These are phyloP conservation scores for Pygoscelis adeliae DNA, from an alignment of 2,113 vertebrate species.

Conservation along the genomic window DNA sequence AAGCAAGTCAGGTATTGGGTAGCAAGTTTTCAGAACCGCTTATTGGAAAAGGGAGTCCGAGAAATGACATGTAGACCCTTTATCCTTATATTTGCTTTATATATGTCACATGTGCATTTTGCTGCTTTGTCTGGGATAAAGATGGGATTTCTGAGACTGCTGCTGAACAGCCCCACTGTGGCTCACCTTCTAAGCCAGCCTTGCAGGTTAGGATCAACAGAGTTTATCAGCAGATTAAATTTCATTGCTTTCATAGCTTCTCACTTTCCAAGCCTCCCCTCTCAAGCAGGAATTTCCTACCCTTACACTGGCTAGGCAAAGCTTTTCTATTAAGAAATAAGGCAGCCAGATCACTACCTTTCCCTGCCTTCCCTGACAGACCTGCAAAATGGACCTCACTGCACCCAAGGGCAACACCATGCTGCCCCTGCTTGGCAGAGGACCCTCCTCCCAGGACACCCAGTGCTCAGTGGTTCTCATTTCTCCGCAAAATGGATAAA, in stretches of 20 bases:
- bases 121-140: neutral
- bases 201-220: neutral
- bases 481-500: neutral
- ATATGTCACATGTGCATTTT: fast-evolving
- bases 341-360: neutral
- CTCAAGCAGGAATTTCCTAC: neutral
- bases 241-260: neutral
- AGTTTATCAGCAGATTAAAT: neutral
- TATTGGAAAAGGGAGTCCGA: neutral
- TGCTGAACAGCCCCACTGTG: neutral
- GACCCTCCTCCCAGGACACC: neutral
- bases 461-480: neutral
- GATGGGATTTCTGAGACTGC: neutral
- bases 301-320: neutral
- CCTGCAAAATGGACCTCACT: neutral
- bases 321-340: neutral
- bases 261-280: neutral
- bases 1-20: neutral
- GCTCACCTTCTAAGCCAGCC: neutral
- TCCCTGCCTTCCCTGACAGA: neutral
- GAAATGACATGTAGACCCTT: neutral
- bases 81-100: neutral
- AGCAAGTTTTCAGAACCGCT: neutral
- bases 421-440: neutral
- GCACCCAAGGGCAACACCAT: fast-evolving